Evolutionary conservation across 2,797 vertebrate genomes (phyloP), one percentile per base, ranked within the genome.

Genomic region (Siniperca undulata): DNA sequence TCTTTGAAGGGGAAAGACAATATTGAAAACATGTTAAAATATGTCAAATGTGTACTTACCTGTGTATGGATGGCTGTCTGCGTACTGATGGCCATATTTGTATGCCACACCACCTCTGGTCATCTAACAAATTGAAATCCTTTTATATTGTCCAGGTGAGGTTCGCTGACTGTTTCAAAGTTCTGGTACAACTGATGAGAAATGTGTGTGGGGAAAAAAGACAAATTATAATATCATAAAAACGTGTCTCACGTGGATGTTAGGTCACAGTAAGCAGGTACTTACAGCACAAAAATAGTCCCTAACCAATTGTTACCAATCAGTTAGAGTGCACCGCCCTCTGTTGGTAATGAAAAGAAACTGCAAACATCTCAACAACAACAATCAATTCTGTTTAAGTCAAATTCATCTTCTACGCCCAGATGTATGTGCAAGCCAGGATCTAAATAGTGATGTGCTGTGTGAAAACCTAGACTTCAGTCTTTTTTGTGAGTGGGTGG

Each of bases 281-380:
- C 50, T 34, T n/a, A 22, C 12, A 50, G 10, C 58, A 61, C 1
- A 52, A 10, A 67, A 53, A 59, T 14, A 70, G 5, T 13, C 27
- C 42, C 36, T 3, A 2, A 38, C 27, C 8, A 56, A 34, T 7
- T 17, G 1, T 69, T 40, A 19, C 16, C 14, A 72, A 84, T 90
- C 52, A 27, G 75, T 90, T 59, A 55, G 72, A 66, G 70, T 10
- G 9, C 70, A 81, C 82, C 88, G 76, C 81, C 90, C 42, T 70
- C 92, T 92, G 82, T 1, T 77, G 92, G 81, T 7, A 34, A n/a
- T 30, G 46, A 5, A 1, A 3, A 1, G 40, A 9, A 68, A 82
- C 74, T 86, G 71, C 80, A 38, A 19, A 50, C 14, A 58, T 13
- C 70, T 78, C 44, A 64, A 86, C 69, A 87, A 89, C 61, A 87